phyloP scores from a whole-genome alignment of 2,888 invertebrate species.

The Dicyrtomina minuta region DNA sequence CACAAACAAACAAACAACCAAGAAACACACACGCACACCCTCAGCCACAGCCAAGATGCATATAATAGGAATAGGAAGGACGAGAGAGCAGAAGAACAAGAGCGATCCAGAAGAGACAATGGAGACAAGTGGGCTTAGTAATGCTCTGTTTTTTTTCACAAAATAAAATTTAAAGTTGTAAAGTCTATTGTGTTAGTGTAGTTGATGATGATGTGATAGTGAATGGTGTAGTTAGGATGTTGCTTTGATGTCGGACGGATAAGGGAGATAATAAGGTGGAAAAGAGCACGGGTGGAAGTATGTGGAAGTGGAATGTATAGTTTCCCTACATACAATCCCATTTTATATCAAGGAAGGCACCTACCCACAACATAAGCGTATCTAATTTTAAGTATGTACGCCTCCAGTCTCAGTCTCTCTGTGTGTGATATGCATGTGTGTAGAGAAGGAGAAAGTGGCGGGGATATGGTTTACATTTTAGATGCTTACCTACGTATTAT shows the following conservation, averaged over 20 bases:
- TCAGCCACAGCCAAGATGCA: too few relatives aligned
- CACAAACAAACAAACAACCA: neutral
- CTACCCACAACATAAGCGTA: too few relatives aligned
- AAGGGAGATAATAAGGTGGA: conserved; percentile 43
- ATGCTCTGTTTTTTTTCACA: conserved; percentile 8
- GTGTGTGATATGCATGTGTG: neutral
- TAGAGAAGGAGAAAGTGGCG: conserved; percentile 17
- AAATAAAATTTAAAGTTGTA: conserved; percentile 28
- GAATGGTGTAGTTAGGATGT: conserved; percentile 34
- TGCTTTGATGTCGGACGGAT: conserved; percentile 41
- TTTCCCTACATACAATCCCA: too few relatives aligned
- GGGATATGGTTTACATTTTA: too few relatives aligned
- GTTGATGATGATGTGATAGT: conserved; percentile 32
- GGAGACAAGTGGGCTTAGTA: conserved; percentile 1
- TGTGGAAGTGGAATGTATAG: too few relatives aligned
- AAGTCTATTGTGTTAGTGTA: conserved; percentile 30
- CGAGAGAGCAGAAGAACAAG: neutral
- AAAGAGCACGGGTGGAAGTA: conserved; percentile 23
- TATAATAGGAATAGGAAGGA: neutral
- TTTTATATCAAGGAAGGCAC: too few relatives aligned
- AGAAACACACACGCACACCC: too few relatives aligned
- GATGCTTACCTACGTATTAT: too few relatives aligned
- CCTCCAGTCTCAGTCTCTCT: neutral
- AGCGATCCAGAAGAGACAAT: neutral
- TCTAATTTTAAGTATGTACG: too few relatives aligned